phyloP scores from a whole-genome alignment of 35 echinoderm and acorn worm species.

The Apostichopus californicus region DNA sequence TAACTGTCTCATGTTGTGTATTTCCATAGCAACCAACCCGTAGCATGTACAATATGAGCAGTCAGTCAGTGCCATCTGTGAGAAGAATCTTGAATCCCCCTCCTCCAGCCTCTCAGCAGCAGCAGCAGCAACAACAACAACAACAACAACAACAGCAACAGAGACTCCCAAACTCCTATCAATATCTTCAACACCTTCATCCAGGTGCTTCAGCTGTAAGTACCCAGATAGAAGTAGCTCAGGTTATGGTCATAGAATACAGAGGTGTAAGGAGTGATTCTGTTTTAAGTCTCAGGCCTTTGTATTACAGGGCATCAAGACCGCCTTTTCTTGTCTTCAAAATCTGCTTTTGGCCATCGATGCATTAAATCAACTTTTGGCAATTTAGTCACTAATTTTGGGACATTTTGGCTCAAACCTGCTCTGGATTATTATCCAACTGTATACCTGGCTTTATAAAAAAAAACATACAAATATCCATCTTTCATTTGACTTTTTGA shows the following conservation, averaged over 20 bases:
- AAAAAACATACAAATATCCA: background rate
- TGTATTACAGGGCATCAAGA: background rate
- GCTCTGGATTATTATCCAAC: background rate
- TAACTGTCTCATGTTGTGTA: no score
- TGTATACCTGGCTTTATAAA: background rate
- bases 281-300: no score
- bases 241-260: no score
- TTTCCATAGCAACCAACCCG: conserved; percentile 49
- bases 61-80: conserved; percentile 38
- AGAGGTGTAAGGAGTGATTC: no score
- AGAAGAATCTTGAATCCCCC: conserved; percentile 48
- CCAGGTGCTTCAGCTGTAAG: conserved; percentile 41
- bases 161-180: conserved; percentile 36
- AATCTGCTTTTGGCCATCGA: background rate
- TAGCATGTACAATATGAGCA: conserved; percentile 55
- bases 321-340: background rate
- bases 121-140: conserved; percentile 25
- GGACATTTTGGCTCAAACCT: background rate
- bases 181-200: conserved; percentile 39
- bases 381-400: background rate
- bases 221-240: background rate
- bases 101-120: background rate
- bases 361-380: background rate
- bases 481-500: background rate
- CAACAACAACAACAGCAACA: conserved; percentile 49